A percentile compares a stretch with the other conserved stretches of the same genome.
phyloP scores from a whole-genome alignment of 2,113 vertebrate species.

The Mola mola region DNA sequence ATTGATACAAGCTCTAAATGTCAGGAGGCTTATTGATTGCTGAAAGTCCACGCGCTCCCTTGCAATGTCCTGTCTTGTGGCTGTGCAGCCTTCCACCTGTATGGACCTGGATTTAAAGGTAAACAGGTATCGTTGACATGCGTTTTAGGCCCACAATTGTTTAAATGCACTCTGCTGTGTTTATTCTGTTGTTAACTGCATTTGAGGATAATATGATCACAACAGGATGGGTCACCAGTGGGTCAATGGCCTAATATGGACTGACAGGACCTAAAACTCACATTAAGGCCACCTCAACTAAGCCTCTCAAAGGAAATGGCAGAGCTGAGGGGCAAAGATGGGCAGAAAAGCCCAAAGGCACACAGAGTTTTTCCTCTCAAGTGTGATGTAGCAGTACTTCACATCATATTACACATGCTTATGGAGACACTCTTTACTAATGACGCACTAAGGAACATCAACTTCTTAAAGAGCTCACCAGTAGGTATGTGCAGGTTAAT shows the following conservation, averaged over 20 bases:
- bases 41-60: slow-evolving; percentile 26
- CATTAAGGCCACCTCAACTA: neutral
- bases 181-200: neutral
- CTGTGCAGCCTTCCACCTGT: slow-evolving; percentile 50
- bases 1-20: slow-evolving; percentile 83
- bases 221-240: neutral
- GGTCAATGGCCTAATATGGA: neutral
- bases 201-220: neutral
- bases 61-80: slow-evolving; percentile 35
- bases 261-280: slow-evolving; percentile 10
- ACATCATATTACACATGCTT: slow-evolving; percentile 3
- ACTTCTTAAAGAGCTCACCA: slow-evolving; percentile 21
- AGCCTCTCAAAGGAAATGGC: slow-evolving; percentile 41
- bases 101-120: slow-evolving; percentile 59
- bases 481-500: slow-evolving; percentile 56
- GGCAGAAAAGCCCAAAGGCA: neutral
- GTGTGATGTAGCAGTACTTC: slow-evolving; percentile 5
- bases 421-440: slow-evolving; percentile 27
- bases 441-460: slow-evolving; percentile 16
- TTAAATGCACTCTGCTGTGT: neutral
- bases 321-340: slow-evolving; percentile 43
- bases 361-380: slow-evolving; percentile 14
- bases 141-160: neutral
- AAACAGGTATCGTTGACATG: slow-evolving; percentile 29
- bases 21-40: slow-evolving; percentile 74